These are phyloP conservation scores for Bombyx mandarina DNA, from an alignment of 1,140 invertebrate genomes.

Conservation along the genomic window DNA sequence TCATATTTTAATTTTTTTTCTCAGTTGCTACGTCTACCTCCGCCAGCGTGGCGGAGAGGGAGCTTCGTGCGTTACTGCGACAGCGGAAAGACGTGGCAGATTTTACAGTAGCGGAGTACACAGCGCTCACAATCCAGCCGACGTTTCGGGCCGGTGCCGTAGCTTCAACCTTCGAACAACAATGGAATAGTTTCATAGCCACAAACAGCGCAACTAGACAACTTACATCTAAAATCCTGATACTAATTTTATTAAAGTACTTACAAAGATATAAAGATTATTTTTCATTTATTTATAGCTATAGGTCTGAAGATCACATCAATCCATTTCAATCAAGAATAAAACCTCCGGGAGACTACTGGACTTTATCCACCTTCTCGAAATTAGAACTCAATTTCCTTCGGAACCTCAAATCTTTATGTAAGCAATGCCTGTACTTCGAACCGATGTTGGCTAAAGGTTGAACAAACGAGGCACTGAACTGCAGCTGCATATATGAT, in stretches of 20 bases:
- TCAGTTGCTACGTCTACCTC: slow-evolving; percentile 3
- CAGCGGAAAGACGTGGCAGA: slow-evolving; percentile 26
- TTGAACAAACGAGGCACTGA: too few relatives aligned
- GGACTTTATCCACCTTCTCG: too few relatives aligned
- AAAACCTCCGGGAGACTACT: too few relatives aligned
- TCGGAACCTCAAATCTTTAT: too few relatives aligned
- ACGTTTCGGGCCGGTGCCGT: slow-evolving; percentile 26
- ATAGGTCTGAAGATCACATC: too few relatives aligned
- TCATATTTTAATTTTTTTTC: not conserved
- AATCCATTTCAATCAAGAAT: too few relatives aligned
- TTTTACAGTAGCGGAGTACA: not conserved
- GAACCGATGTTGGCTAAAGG: too few relatives aligned
- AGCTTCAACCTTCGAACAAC: slow-evolving; percentile 18
- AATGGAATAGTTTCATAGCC: slow-evolving; percentile 35
- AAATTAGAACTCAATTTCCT: too few relatives aligned
- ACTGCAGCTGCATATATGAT: too few relatives aligned
- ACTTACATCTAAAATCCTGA: slow-evolving; percentile 15
- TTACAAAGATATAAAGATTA: slow-evolving; percentile 40
- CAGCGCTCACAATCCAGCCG: not conserved
- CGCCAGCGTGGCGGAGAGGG: slow-evolving; percentile 31
- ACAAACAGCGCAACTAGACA: slow-evolving; percentile 16
- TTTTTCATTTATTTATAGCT: slow-evolving; percentile 11
- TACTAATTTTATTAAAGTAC: slow-evolving; percentile 42
- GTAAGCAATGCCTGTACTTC: too few relatives aligned
- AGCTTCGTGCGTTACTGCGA: slow-evolving; percentile 31